Base-by-base conservation (phyloP, 1,140 invertebrate species). In the Bombus balteatus region DNA sequence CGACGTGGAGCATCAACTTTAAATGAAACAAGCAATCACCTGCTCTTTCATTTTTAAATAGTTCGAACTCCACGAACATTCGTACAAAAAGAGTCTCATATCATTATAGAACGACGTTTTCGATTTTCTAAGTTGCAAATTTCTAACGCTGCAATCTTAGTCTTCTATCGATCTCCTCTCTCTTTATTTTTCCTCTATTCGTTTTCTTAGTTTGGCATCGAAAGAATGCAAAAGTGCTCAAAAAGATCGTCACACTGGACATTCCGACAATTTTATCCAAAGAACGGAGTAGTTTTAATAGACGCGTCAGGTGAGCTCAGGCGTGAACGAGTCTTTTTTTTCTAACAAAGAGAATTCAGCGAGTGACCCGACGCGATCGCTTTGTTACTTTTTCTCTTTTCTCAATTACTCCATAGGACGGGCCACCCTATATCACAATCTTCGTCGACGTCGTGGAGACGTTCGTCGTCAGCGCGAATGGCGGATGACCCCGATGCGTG, bases 341-440 rank as follows among this genome's bases (percentile, higher is more conserved):
- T 34, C 18, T 91, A 87, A 81, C 37, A 71, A 85, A 92, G 91
- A 92, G 90, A 92, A 92, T 83, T 93, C 90, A 88, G 88, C 86
- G 92, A 93, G 92, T 86, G 89, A 87, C 77, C 90, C 91, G 87
- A 81, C 59, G 86, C n/a, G 83, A 89, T 77, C 39, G 5, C 3
- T 5, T 13, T 22, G 28, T 15, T 39, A 15, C 28, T 2, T 65
- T 25, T 28, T 8, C 12, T 62, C 13, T 37, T 32, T 53, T 6
- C 22, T 39, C 2, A 12, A n/a, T n/a, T 32, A n/a, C 28, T 41
- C 28, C 37, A 3, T 77, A 28, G 37, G 75, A 53, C 73, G 43
- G 91, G 83, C 88, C 91, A 92, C 93, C 92, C 92, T 94, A 94
- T 94, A 94, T 94, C 94, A 94, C 94, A 94, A 94, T 94, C 92